Base-by-base conservation (phyloP, 2,113 vertebrate genomes). In the Hemiprocne comata region DNA sequence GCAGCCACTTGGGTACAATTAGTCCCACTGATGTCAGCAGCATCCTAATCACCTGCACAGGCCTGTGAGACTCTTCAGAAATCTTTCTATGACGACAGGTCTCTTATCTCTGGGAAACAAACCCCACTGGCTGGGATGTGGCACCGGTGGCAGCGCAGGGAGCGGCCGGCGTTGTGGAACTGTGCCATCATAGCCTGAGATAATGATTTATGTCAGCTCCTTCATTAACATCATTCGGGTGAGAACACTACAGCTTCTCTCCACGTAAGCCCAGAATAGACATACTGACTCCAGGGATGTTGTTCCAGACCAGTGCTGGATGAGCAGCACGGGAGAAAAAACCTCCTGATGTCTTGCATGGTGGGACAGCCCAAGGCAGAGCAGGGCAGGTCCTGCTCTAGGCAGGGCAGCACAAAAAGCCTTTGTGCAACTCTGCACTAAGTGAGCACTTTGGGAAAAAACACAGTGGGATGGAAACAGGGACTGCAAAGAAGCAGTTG, bases 61-160 rank as follows among this genome's bases (percentile, higher is more conserved):
- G 58, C 73, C 66, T 38, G 14, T 42, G 81, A 94, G 82, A 55
- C 86, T 69, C 70, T 85, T 36, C 62, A 58, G 77, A 53, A 83
- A 8, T 13, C 75, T 46, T 83, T 34, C 77, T 85, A 6, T 90
- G 94, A 90, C 1, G 18, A 46, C 73, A 90, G 42, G 20, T 4
- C 74, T 87, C 85, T 96, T 93, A 96, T 89, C 94, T 94, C 86
- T 21, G 67, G 51, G 33, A 42, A 82, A 84, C 95, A 95, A 96
- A 57, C 51, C 85, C 73, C 16, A 3, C 74, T 65, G 57, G 5
- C 57, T n/a, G 85, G 19, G 61, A 73, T 11, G 2, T 16, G 61
- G 6, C 75, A 31, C 90, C 46, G 40, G 71, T 48, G 55, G 83
- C 60, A 77, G 81, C 3, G 6, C 71, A 60, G 19, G 70, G 69